These are phyloP conservation scores for Dryobates pubescens DNA, from an alignment of 2,797 vertebrate species.

Conservation along the genomic window DNA sequence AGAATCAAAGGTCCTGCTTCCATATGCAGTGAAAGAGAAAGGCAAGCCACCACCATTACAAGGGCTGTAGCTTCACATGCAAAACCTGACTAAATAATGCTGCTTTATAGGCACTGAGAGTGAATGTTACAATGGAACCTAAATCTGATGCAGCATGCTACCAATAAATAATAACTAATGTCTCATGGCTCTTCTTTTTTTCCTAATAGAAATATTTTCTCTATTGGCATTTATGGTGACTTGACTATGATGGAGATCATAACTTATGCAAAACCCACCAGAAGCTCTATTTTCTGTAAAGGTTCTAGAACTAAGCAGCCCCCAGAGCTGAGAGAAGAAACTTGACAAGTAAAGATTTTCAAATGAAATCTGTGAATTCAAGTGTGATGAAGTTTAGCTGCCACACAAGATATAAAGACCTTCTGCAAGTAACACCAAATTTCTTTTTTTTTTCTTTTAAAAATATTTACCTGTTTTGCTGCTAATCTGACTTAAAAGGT, in stretches of 20 bases:
- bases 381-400: neutral
- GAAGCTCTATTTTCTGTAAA: neutral
- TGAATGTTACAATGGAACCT: neutral
- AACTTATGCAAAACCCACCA: neutral
- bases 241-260: neutral
- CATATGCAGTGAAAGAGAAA: neutral
- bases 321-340: neutral
- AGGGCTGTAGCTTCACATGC: neutral
- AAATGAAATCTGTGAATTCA: neutral
- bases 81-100: neutral
- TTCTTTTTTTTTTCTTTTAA: too few species aligned
- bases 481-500: neutral
- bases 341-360: neutral
- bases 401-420: neutral
- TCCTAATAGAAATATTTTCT: neutral
- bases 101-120: neutral
- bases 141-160: neutral
- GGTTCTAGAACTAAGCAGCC: neutral
- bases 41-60: neutral
- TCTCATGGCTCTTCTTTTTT: neutral
- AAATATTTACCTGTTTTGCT: neutral
- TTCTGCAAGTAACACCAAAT: neutral
- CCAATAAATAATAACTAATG: neutral
- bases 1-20: neutral
- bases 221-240: neutral